Base-by-base conservation (phyloP, 2,797 vertebrate genomes). In the Craterocephalus amniculus region DNA sequence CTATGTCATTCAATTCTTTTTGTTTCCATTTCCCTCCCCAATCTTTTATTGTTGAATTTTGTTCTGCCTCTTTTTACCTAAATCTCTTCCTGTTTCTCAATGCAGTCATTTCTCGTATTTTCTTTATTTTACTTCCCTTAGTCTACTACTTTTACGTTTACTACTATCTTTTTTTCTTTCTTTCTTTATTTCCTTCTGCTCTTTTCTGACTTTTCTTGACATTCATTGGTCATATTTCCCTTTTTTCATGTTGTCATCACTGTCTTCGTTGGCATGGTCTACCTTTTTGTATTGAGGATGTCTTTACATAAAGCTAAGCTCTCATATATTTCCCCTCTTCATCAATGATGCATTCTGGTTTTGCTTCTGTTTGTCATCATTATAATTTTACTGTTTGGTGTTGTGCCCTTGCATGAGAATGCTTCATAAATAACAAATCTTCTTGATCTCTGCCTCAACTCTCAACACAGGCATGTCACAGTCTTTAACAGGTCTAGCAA, bases 321-420 rank as follows among this genome's bases (percentile, higher is more conserved):
- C 43, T 34, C 32, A 29, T 48, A 14, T 9, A 31, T 31, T 52
- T 16, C 43, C n/a, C 12, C 69, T 16, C 10, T 78, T 85, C 82
- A 81, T 91, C 78, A 70, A 20, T 74, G 72, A 86, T 85, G 78
- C 80, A 68, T 32, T 58, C 63, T 34, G 63, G 62, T 74, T 81
- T 64, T 34, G 58, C 59, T 24, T 36, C 74, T 48, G 48, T 91
- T 89, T 80, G 87, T 91, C 85, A 88, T 91, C 84, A 78, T 90
- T 88, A 89, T 74, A 58, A 69, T 79, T 70, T 67, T 35, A 6
- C 66, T 59, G 67, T 71, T 68, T 58, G n/a, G 65, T 68, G 76
- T 76, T 36, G 52, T 80, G 87, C 70, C 91, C 90, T 91, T 91
- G 89, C 86, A 80, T 36, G 20, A 66, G 63, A 74, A 85, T 61